phyloP scores from a whole-genome alignment of 1,140 invertebrate species.

The Penaeus chinensis region DNA sequence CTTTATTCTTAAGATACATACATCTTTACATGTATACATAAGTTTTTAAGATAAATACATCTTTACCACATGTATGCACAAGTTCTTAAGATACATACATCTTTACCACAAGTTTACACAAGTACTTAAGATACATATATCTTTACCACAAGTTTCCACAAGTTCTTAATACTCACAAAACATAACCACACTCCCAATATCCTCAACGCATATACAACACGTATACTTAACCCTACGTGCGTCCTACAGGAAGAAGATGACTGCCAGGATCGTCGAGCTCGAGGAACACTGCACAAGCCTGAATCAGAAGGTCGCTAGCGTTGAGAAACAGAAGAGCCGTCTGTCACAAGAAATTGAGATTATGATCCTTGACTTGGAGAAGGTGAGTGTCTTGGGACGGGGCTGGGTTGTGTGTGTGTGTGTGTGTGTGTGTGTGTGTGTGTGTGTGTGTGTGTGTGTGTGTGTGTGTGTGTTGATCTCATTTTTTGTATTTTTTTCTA shows the following conservation, averaged over 20 bases:
- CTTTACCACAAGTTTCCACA: too few relatives aligned
- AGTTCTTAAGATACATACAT: too few relatives aligned
- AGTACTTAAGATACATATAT: too few relatives aligned
- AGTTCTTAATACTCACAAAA: neutral
- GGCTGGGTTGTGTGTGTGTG: neutral
- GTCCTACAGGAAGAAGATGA: constrained; percentile 81
- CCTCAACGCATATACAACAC: neutral
- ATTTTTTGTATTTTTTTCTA: neutral
- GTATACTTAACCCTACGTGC: neutral
- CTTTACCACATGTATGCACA: too few relatives aligned
- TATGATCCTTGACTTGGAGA: constrained; percentile 96
- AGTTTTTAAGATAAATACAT: too few relatives aligned
- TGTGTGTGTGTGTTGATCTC: neutral
- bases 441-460: neutral
- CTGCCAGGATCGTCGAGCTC: constrained; percentile 90
- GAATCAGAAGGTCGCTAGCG: constrained; percentile 89
- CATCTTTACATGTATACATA: too few relatives aligned
- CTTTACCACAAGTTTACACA: too few relatives aligned
- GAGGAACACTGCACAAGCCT: constrained; percentile 95
- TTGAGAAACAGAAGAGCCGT: constrained; percentile 95
- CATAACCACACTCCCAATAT: neutral
- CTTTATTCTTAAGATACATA: too few relatives aligned
- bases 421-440: too few relatives aligned
- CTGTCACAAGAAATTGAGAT: constrained; percentile 96
- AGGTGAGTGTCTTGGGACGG: constrained; percentile 73